These are phyloP conservation scores for Galerucella nymphaeae DNA, from an alignment of 2,888 invertebrate genomes.

Conservation along the genomic window DNA sequence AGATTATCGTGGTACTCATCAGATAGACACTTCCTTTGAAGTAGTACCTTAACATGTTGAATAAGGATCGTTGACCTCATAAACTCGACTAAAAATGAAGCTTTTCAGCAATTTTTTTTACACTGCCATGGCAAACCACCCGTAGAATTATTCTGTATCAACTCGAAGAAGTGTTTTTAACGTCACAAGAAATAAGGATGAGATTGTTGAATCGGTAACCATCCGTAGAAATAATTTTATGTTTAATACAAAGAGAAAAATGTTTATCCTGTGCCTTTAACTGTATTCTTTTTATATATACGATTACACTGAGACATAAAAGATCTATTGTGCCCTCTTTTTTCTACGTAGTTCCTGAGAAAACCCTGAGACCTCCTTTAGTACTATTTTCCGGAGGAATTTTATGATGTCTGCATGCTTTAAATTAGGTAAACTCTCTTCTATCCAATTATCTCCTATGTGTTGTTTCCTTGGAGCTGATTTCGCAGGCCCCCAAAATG, in stretches of 20 bases:
- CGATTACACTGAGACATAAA: too few relatives aligned
- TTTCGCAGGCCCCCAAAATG: too few relatives aligned
- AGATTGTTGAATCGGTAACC: background rate
- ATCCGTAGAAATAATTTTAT: constrained; percentile 7
- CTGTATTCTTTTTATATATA: too few relatives aligned
- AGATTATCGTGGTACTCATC: constrained; percentile 34
- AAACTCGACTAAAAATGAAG: constrained; percentile 33
- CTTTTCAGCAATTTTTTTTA: constrained; percentile 36
- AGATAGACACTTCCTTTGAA: constrained; percentile 37
- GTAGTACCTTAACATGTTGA: constrained; percentile 37
- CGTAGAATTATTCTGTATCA: constrained; percentile 29
- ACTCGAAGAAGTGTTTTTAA: constrained; percentile 1
- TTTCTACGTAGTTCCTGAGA: too few relatives aligned
- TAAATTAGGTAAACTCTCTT: too few relatives aligned
- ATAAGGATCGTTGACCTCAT: constrained; percentile 36
- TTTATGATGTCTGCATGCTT: too few relatives aligned
- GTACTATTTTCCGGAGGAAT: too few relatives aligned
- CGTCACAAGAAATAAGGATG: background rate
- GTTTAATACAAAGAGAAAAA: background rate
- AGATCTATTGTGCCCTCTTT: too few relatives aligned
- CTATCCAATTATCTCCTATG: too few relatives aligned
- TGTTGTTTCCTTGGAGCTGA: too few relatives aligned
- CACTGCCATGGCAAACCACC: constrained; percentile 33
- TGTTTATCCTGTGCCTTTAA: background rate
- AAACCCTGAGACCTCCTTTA: too few relatives aligned